Percentiles rank a stretch among this genome's conserved stretches.
Evolutionary conservation across 2,113 vertebrate species (phyloP).

Genomic region (Alosa alosa): DNA sequence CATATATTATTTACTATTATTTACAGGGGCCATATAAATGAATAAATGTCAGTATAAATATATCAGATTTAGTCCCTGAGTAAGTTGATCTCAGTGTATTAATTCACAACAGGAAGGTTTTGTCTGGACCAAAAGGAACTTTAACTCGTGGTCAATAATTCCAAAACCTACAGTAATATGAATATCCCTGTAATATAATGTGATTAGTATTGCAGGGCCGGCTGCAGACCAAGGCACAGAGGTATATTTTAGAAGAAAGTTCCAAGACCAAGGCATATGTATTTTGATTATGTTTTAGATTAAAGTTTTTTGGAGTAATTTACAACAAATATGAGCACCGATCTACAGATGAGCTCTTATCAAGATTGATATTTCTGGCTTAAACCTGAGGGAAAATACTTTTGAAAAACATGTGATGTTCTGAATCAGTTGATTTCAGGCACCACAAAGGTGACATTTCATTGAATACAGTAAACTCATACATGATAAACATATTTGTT

Average conservation of each 20-base stretch:
- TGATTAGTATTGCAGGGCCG: background rate
- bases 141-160: background rate
- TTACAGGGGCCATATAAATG: background rate
- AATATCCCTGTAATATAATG: background rate
- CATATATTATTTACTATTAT: background rate
- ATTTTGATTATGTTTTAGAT: background rate
- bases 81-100: background rate
- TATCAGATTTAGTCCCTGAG: background rate
- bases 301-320: background rate
- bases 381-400: background rate
- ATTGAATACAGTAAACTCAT: background rate
- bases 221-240: background rate
- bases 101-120: background rate
- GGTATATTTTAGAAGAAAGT: background rate
- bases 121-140: background rate
- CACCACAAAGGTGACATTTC: background rate
- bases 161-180: background rate
- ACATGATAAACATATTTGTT: background rate
- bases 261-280: background rate
- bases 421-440: background rate
- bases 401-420: too few species aligned
- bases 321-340: slow-evolving; percentile 22
- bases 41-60: background rate
- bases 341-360: slow-evolving; percentile 10
- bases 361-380: slow-evolving; percentile 26